Evolutionary conservation across 2,113 vertebrate genomes (phyloP), one percentile per base, ranked within the genome.

Genomic region (Microcebus ravelobensis): DNA sequence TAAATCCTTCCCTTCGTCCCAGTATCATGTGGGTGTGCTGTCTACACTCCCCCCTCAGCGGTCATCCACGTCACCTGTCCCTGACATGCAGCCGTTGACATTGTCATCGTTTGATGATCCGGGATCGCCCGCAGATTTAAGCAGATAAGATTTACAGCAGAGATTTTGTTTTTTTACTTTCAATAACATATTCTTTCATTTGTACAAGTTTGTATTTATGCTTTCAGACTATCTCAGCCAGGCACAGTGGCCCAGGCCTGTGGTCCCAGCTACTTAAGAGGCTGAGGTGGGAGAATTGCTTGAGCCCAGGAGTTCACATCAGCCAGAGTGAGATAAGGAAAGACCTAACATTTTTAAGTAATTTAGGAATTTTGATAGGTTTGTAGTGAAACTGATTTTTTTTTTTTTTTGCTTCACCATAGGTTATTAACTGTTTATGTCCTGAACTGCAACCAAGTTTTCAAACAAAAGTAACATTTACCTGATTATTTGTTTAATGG

Each of bases 271-370:
- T 74, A 5, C 14, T 8, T 45, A 3, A 27, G 25, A 45, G 39
- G 39, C 25, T 73, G 36, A 73, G 39, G 13, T 17, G 14, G 42
- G 71, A 74, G 42, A 25, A 45, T 74, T 42, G 29, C 6, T 45
- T 29, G 25, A 74, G 25, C 27, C 27, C 27, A 48, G 71, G 71
- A 74, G 71, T 48, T 48, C 27, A 42, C 29, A 25, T 29, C 25
- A 74, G 42, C 71, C 14, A 15, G 71, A 87, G 23, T 6, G 74
- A 94, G 6, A 36, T 71, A 94, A 13, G 67, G 27, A 14, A 52
- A 93, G 63, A 76, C 3, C 42, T 84, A 88, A 36, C 21, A 57
- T 82, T 96, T 92, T 92, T 91, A 81, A 91, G 87, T 87, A 52
- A 15, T 63, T 86, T 68, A 59, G 5, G 15, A 80, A 57, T 91